Evolutionary conservation across 1,140 invertebrate genomes (phyloP).

Genomic region (Drosophila erecta): DNA sequence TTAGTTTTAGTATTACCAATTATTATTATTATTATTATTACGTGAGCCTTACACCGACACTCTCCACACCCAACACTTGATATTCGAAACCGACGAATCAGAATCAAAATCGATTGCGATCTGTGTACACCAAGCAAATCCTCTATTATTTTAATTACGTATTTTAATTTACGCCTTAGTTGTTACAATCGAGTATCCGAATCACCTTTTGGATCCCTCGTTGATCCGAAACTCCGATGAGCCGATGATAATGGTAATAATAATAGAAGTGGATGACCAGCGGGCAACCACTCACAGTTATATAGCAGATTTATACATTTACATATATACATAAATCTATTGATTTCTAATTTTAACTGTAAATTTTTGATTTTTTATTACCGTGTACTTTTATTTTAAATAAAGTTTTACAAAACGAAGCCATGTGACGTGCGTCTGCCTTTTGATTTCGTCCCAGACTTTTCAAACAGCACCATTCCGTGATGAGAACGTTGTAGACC

Average conservation of each 20-base stretch:
- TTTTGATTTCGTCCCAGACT: constrained; percentile 46
- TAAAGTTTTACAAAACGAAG: constrained; percentile 79
- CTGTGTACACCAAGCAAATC: constrained; percentile 54
- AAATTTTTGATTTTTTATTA: constrained; percentile 81
- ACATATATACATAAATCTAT: constrained; percentile 66
- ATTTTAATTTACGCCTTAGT: constrained; percentile 77
- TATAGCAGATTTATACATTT: constrained; percentile 60
- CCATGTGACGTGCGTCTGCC: constrained; percentile 43
- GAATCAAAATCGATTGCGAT: constrained; percentile 37
- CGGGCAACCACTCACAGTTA: constrained; percentile 45
- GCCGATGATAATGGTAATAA: constrained; percentile 38
- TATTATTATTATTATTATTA: constrained; percentile 53
- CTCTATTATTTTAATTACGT: constrained; percentile 71
- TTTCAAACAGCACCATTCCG: constrained; percentile 10
- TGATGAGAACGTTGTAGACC: constrained; percentile 56
- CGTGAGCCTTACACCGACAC: constrained; percentile 41
- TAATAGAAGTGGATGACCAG: constrained; percentile 18
- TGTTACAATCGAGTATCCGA: constrained; percentile 59
- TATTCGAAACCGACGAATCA: constrained; percentile 60
- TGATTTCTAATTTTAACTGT: constrained; percentile 80
- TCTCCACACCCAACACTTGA: constrained; percentile 51
- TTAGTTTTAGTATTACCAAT: constrained; percentile 80
- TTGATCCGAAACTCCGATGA: constrained; percentile 15
- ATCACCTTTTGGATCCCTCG: constrained; percentile 4
- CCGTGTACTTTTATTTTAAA: constrained; percentile 81